phyloP scores from a whole-genome alignment of 1,140 invertebrate genomes.

The Drosophila truncata region DNA sequence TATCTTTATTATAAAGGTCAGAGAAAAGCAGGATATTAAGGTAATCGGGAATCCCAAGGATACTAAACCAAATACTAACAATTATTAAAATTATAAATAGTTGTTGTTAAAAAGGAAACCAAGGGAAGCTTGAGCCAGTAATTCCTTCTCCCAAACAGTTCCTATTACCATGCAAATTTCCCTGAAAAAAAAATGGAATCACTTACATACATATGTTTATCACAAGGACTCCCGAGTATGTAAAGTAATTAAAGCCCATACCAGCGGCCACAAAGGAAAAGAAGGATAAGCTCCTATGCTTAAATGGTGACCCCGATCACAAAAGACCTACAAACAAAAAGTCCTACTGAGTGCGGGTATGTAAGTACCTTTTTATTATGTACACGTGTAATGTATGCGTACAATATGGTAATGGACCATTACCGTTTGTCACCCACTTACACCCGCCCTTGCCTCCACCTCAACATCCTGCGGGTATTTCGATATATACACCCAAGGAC shows the following conservation, averaged over 20 bases:
- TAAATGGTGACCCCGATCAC: slow-evolving; percentile 44
- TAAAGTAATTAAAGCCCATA: slow-evolving; percentile 29
- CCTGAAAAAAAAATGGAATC: not conserved
- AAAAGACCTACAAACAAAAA: slow-evolving; percentile 33
- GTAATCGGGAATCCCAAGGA: not conserved
- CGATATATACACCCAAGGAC: slow-evolving; percentile 61
- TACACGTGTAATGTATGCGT: slow-evolving; percentile 55
- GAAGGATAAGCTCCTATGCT: slow-evolving; percentile 6
- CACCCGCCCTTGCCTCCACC: slow-evolving; percentile 2
- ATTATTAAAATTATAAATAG: not conserved
- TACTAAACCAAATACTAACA: not conserved
- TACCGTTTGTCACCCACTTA: slow-evolving; percentile 57
- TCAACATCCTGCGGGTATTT: slow-evolving; percentile 2
- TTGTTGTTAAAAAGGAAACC: not conserved
- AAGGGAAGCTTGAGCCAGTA: not conserved
- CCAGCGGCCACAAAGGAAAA: slow-evolving; percentile 5
- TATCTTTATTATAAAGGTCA: not conserved
- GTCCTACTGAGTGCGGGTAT: slow-evolving; percentile 10
- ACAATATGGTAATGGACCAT: slow-evolving; percentile 57
- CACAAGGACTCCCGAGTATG: not conserved
- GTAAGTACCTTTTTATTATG: slow-evolving; percentile 52
- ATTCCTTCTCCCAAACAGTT: not conserved
- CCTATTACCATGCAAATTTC: too few relatives aligned
- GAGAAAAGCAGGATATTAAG: not conserved
- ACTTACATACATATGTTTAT: not conserved